These are phyloP conservation scores for Petrocephalus microphthalmus DNA, from an alignment of 2,113 vertebrate genomes.

Conservation along the genomic window DNA sequence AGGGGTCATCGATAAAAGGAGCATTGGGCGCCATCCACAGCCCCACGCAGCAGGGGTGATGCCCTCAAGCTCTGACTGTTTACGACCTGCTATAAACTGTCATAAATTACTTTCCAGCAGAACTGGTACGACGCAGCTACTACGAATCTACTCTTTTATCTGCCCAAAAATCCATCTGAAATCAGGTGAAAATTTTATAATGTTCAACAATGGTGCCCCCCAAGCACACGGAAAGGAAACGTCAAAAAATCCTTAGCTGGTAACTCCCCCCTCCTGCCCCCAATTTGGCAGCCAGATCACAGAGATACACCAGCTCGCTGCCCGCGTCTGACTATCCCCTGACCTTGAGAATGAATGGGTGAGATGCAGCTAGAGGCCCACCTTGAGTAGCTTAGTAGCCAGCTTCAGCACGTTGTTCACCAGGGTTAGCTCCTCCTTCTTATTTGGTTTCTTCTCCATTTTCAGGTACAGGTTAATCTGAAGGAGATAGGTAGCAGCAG, in stretches of 20 bases:
- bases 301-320: neutral
- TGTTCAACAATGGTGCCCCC: neutral
- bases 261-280: neutral
- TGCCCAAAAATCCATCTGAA: neutral
- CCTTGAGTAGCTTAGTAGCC: constrained; percentile 95
- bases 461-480: constrained; percentile 99
- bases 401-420: constrained; percentile 98
- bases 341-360: too few relatives aligned
- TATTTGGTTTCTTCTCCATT: constrained; percentile 99
- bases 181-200: neutral
- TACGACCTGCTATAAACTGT: neutral
- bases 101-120: neutral
- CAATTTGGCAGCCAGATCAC: neutral
- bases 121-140: neutral
- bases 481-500: constrained; percentile 6
- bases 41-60: neutral
- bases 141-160: neutral
- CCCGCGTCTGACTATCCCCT: too few relatives aligned
- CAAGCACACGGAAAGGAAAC: neutral
- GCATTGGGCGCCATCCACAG: neutral
- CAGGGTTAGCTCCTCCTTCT: constrained; percentile 94
- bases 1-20: neutral
- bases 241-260: neutral
- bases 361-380: constrained; percentile 34
- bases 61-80: neutral